Evolutionary conservation across 2,113 vertebrate species (phyloP), one percentile per base, ranked within the genome.

Genomic region (Smithornis capensis): DNA sequence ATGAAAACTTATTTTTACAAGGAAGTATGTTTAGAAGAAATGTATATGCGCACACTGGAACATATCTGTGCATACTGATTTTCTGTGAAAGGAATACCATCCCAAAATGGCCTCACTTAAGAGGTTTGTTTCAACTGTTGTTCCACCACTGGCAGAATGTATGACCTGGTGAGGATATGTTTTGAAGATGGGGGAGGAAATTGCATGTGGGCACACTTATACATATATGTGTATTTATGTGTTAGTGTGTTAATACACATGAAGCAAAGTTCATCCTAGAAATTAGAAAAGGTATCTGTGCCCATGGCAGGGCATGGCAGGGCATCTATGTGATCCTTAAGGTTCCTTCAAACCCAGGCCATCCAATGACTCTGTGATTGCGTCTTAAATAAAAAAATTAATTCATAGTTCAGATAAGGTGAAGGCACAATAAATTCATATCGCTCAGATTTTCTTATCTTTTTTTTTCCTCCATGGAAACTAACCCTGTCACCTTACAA

Each of bases 161-260:
- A 19, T 29, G 87, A 74, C 3, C 7, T 74, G 18, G 6, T 69
- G 9, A 65, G 50, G 12, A 42, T 60, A 28, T 45, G 6, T 49
- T 67, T 56, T 18, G 40, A 83, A 77, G 21, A 33, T 6, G 5
- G 35, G 17, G 7, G 31, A 65, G n/a, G 12, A 67, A 69, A 40
- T 23, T 64, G 15, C 6, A 29, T 11, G 9, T n/a, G 9, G 0
- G 2, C 10, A 5, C 9, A 14, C 2, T 25, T 55, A 24, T 0
- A 31, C 12, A 55, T 52, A 3, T 18, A 1, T 45, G 12, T 55
- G 4, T 47, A 1, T 42, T 2, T 62, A 5, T 38, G 3, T 53
- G 4, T 62, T 24, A 53, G 3, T 40, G 18, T 67, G 23, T 23
- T 74, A 35, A 14, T 62, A 25, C n/a, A 22, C 29, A 27, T 35